A percentile compares a stretch with the other conserved stretches of the same genome.
Evolutionary conservation across 2,888 invertebrate genomes (phyloP).

Genomic region (Cremastobaeus sp.): DNA sequence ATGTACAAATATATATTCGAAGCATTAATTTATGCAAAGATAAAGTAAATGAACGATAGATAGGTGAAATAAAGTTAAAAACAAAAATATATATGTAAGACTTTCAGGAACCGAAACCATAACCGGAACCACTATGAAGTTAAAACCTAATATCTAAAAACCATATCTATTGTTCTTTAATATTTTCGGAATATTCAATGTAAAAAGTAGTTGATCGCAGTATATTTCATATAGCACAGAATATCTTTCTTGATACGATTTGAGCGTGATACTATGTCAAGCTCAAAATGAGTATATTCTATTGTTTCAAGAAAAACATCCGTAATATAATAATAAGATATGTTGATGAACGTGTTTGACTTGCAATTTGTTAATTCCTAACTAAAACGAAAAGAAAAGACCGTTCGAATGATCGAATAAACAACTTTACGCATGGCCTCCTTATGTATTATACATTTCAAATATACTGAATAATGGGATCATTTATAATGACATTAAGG

Average conservation of each 20-base stretch:
- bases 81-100: too few species aligned
- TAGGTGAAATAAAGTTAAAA: too few species aligned
- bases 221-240: not conserved
- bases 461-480: not conserved
- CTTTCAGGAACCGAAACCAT: too few species aligned
- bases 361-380: conserved; percentile 4
- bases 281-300: conserved; percentile 19
- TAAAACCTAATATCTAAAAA: too few species aligned
- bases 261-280: conserved; percentile 1
- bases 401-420: not conserved
- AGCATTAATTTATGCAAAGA: conserved; percentile 3
- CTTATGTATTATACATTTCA: conserved; percentile 9
- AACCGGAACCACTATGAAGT: too few species aligned
- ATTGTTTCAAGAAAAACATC: conserved; percentile 18
- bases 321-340: conserved; percentile 7
- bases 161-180: too few species aligned
- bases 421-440: not conserved
- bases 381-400: conserved; percentile 17
- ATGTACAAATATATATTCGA: conserved; percentile 14
- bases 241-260: conserved; percentile 20
- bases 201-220: conserved; percentile 15
- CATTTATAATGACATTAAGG: conserved; percentile 18
- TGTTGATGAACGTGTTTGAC: not conserved
- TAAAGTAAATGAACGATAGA: too few species aligned
- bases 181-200: too few species aligned